phyloP scores from a whole-genome alignment of 53 echinoderm and acorn worm species.

The Paelopatides confundens region DNA sequence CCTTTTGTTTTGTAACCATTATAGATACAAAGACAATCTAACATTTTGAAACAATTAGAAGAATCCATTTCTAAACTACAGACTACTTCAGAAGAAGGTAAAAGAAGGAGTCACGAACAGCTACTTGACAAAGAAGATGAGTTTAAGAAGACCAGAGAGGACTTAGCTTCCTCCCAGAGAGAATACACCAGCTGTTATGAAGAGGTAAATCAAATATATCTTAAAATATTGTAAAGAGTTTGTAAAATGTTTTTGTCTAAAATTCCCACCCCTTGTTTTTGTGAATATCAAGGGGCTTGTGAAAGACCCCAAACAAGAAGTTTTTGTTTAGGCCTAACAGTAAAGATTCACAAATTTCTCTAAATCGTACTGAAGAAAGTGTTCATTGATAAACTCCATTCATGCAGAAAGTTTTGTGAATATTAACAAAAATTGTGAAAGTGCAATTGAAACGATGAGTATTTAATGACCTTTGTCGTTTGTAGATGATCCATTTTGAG shows the following conservation, averaged over 20 bases:
- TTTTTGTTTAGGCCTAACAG: no score
- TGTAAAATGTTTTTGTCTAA: no score
- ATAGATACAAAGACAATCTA: constrained; percentile 86
- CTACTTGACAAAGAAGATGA: constrained; percentile 62
- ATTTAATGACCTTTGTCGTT: neutral
- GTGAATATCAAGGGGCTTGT: no score
- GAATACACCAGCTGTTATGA: constrained; percentile 94
- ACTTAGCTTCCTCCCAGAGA: constrained; percentile 82
- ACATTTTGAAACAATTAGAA: constrained; percentile 88
- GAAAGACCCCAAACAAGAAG: no score
- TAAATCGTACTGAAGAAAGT: no score
- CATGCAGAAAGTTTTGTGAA: no score
- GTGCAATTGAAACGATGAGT: neutral
- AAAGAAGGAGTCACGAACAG: constrained; percentile 83
- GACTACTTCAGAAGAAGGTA: constrained; percentile 76
- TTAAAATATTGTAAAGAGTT: no score
- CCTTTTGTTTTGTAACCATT: neutral
- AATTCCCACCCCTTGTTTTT: no score
- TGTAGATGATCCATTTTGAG: neutral
- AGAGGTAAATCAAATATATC: constrained; percentile 75
- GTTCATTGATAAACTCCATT: no score
- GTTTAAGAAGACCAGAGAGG: constrained; percentile 66
- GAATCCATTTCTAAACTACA: constrained; percentile 89
- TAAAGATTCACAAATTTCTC: no score
- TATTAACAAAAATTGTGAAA: no score